Conservation (phyloP, 2,113 vertebrate genomes). For the Chauna torquata region DNA sequence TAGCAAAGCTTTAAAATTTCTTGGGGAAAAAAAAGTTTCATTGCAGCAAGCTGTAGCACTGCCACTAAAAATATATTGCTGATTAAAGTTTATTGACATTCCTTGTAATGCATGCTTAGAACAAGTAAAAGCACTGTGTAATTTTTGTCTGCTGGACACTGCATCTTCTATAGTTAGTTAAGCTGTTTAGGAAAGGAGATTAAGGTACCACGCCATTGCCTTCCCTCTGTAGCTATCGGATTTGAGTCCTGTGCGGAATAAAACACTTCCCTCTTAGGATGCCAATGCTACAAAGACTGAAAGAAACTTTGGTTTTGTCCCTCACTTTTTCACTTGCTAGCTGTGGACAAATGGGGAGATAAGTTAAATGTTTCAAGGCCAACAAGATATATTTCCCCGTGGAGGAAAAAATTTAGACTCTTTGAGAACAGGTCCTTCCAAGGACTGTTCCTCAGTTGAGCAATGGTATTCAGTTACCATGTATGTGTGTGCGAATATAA, state of each 20-base stretch:
- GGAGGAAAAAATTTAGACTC: background rate
- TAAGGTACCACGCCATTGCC: background rate
- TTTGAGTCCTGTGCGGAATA: background rate
- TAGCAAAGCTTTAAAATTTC: conserved; percentile 55
- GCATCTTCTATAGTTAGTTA: conserved; percentile 27
- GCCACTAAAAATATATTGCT: conserved; percentile 70
- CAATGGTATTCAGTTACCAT: background rate
- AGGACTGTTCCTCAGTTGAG: background rate
- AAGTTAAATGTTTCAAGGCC: background rate
- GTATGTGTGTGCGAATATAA: background rate
- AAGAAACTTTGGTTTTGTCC: background rate
- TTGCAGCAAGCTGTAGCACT: conserved; percentile 35
- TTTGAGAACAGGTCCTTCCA: background rate
- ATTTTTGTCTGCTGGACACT: conserved; percentile 54
- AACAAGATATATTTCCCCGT: background rate
- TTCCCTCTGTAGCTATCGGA: background rate
- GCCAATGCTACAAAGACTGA: background rate
- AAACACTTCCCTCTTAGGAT: background rate
- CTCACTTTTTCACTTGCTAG: background rate
- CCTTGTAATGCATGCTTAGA: conserved; percentile 72
- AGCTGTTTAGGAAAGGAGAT: conserved; percentile 49
- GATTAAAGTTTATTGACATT: conserved; percentile 77
- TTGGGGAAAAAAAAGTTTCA: conserved; percentile 50
- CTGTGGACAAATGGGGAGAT: too few species aligned
- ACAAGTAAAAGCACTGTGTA: conserved; percentile 57